Conservation (phyloP, 2,888 invertebrate genomes). For the Spilosoma lubricipeda region DNA sequence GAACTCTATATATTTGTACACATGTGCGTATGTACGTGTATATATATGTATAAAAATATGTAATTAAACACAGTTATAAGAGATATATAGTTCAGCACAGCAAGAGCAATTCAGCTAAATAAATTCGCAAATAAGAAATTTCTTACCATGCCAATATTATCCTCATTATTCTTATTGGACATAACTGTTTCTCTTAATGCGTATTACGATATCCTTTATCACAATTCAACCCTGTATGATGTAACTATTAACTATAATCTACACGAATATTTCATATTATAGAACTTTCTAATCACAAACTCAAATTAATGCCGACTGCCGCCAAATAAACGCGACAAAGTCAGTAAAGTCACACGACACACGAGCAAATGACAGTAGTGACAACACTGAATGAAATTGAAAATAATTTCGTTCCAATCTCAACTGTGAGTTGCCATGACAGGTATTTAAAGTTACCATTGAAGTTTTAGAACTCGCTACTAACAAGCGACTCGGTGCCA, state of each 20-base stretch:
- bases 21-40: no score
- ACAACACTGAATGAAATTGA: no score
- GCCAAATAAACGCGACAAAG: neutral
- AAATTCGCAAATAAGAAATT: neutral
- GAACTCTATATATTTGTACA: no score
- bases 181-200: neutral
- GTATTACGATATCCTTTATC: neutral
- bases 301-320: neutral
- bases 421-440: no score
- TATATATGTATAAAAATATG: no score
- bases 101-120: neutral
- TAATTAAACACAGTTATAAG: neutral
- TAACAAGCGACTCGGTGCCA: no score
- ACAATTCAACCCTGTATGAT: neutral
- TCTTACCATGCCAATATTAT: conserved; percentile 15
- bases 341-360: no score
- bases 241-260: neutral
- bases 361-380: no score
- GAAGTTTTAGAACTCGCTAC: no score
- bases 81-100: neutral
- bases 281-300: neutral
- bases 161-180: conserved; percentile 6
- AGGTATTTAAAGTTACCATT: no score
- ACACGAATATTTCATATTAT: neutral
- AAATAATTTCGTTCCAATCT: no score